Percentiles rank a stretch among this genome's conserved stretches.
Evolutionary conservation across 2,113 vertebrate genomes (phyloP).

Genomic region (Melanocharis versteri): DNA sequence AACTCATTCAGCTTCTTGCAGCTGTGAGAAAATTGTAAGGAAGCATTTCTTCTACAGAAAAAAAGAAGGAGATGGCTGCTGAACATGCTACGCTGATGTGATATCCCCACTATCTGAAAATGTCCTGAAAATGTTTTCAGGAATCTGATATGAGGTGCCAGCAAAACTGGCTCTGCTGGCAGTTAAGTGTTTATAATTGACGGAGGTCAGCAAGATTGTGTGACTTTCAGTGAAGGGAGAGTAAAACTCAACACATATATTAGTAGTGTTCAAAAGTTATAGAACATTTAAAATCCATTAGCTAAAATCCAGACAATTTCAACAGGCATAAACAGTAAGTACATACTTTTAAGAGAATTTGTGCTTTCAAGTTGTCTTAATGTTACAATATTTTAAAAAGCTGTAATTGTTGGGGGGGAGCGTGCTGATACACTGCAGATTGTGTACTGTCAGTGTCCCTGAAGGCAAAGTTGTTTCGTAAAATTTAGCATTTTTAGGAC

Average conservation of each 20-base stretch:
- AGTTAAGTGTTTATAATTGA: background rate
- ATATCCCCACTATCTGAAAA: background rate
- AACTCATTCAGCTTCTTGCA: background rate
- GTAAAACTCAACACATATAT: background rate
- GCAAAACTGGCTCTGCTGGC: background rate
- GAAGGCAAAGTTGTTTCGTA: background rate
- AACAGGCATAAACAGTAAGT: background rate
- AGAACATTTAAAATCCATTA: slow-evolving; percentile 39
- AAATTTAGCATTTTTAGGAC: background rate
- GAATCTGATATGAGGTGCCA: background rate
- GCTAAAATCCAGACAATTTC: slow-evolving; percentile 5
- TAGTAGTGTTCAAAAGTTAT: background rate
- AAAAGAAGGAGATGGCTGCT: background rate
- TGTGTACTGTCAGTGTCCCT: background rate
- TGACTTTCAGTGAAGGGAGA: background rate
- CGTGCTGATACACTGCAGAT: background rate
- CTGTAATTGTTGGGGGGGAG: background rate
- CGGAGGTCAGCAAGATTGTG: background rate
- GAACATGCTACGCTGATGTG: background rate
- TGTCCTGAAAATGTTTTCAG: slow-evolving; percentile 10
- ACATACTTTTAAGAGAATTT: background rate
- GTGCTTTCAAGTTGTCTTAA: background rate
- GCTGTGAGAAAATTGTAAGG: background rate
- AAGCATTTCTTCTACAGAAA: background rate
- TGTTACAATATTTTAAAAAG: background rate